phyloP scores from a whole-genome alignment of 2,888 invertebrate genomes.

The Erebia epiphron region DNA sequence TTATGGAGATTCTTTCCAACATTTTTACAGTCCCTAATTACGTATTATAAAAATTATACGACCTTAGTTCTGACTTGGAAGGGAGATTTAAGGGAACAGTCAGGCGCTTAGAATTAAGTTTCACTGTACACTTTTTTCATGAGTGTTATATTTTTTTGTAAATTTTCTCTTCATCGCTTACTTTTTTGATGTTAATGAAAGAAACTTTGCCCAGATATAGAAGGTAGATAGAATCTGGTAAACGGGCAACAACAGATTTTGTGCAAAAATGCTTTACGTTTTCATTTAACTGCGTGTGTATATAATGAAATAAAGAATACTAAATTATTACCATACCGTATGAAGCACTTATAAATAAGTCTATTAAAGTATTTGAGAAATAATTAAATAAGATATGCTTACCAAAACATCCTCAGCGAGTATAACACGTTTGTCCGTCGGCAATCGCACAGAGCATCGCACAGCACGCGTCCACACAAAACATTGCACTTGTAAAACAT shows the following conservation, averaged over 20 bases:
- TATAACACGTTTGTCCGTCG: conserved; percentile 28
- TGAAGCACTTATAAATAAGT: not conserved
- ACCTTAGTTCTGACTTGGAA: conserved; percentile 50
- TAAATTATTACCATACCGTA: not conserved
- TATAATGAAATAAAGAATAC: not conserved
- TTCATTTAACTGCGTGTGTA: not conserved
- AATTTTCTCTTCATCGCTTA: not conserved
- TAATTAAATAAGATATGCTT: conserved; percentile 18
- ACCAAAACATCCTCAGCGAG: conserved; percentile 29
- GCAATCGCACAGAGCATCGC: conserved; percentile 64
- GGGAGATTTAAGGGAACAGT: conserved; percentile 49
- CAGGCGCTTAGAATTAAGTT: conserved; percentile 11
- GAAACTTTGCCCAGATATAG: no score
- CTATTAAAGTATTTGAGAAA: not conserved
- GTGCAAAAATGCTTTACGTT: conserved; percentile 1
- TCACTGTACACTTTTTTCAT: not conserved
- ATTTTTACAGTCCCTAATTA: conserved; percentile 82
- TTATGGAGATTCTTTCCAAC: conserved; percentile 72
- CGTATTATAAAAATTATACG: conserved; percentile 74
- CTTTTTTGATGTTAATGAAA: not conserved
- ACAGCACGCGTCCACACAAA: conserved; percentile 76
- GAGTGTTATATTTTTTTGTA: not conserved
- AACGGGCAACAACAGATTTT: not conserved
- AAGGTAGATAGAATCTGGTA: not conserved
- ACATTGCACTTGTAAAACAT: conserved; percentile 76